These are phyloP conservation scores for Gasteruption jaculator DNA, from an alignment of 2,888 invertebrate species.

Conservation along the genomic window DNA sequence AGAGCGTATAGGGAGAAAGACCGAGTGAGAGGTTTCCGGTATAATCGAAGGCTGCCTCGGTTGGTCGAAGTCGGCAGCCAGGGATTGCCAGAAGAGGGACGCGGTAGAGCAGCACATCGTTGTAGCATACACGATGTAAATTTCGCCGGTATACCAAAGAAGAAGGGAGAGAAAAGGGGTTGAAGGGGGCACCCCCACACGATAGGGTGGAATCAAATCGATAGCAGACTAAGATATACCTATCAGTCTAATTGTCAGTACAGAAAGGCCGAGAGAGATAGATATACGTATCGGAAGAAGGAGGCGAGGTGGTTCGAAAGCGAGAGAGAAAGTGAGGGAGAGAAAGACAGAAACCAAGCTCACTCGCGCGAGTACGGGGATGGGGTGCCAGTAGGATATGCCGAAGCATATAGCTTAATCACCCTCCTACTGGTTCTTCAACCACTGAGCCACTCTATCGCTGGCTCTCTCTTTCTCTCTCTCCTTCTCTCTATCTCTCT, in stretches of 20 bases:
- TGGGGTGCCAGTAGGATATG: conserved; percentile 51
- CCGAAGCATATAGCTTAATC: conserved; percentile 60
- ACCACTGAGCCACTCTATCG: too few species aligned
- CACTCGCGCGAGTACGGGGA: conserved; percentile 11
- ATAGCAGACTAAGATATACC: conserved; percentile 52
- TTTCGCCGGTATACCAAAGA: conserved; percentile 37
- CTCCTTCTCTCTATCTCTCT: too few species aligned
- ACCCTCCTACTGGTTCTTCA: conserved; percentile 51
- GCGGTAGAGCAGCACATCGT: conserved; percentile 29
- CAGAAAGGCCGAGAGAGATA: conserved; percentile 49
- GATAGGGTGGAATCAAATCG: conserved; percentile 51
- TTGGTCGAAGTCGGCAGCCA: conserved; percentile 31
- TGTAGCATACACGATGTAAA: conserved; percentile 48
- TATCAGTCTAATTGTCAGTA: conserved; percentile 56
- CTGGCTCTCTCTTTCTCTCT: conserved; percentile 29
- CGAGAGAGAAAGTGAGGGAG: conserved; percentile 23
- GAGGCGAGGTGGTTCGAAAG: conserved; percentile 30
- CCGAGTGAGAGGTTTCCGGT: conserved; percentile 37
- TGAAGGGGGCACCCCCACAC: conserved; percentile 43
- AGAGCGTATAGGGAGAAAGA: conserved; percentile 31
- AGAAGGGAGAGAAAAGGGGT: too few species aligned
- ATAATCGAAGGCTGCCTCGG: conserved; percentile 45
- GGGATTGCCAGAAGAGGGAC: conserved; percentile 27
- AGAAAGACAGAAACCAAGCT: conserved; percentile 22
- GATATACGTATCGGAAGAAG: conserved; percentile 41